A percentile compares a stretch with the other conserved stretches of the same genome.
phyloP scores from a whole-genome alignment of 2,113 vertebrate genomes.

The Nymphicus hollandicus region DNA sequence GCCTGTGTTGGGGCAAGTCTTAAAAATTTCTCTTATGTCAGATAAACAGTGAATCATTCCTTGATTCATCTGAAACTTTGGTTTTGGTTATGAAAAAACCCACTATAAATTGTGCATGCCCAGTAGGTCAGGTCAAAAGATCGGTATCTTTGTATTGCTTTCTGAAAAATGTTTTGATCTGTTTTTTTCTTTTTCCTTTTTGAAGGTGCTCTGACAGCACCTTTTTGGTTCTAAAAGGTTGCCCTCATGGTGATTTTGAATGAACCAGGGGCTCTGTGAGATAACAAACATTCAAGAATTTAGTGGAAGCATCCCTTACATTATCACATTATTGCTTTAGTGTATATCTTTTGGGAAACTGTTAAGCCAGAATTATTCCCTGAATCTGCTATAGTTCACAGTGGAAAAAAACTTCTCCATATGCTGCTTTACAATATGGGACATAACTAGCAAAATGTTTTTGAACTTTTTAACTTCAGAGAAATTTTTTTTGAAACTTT shows the following conservation, averaged over 20 bases:
- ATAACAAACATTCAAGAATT: background rate
- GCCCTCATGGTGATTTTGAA: background rate
- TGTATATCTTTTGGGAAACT: background rate
- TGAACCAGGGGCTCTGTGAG: background rate
- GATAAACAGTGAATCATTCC: slow-evolving; percentile 31
- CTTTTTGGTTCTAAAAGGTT: background rate
- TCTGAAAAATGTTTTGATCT: background rate
- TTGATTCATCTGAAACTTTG: background rate
- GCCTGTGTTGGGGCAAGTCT: background rate
- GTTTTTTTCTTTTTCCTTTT: background rate
- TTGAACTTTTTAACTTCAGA: background rate
- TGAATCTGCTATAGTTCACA: background rate
- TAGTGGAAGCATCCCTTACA: background rate
- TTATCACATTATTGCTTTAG: background rate
- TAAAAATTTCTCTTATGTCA: background rate
- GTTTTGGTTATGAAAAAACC: background rate
- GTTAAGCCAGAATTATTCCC: background rate
- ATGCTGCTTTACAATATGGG: background rate
- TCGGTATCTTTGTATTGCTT: background rate
- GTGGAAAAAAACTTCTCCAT: background rate
- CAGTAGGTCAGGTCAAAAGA: background rate
- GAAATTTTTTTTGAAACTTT: background rate
- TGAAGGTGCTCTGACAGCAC: background rate
- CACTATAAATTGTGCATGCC: background rate
- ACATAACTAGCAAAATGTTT: background rate